phyloP scores from a whole-genome alignment of 2,113 vertebrate genomes.

The Sylvietta virens region DNA sequence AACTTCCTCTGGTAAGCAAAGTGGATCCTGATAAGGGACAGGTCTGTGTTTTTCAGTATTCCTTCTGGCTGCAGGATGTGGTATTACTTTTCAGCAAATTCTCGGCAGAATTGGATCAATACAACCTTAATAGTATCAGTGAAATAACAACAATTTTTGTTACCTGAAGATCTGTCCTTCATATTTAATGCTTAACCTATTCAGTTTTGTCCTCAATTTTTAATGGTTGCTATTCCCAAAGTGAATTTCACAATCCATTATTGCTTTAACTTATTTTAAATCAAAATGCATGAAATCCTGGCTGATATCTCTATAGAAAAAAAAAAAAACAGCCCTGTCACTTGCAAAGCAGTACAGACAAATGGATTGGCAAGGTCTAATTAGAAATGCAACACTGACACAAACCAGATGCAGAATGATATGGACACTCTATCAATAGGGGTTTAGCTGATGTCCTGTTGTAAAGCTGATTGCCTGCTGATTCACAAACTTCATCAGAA shows the following conservation, averaged over 20 bases:
- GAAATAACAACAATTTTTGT: not conserved
- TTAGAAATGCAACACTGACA: constrained; percentile 9
- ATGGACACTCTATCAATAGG: not conserved
- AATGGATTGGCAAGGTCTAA: not conserved
- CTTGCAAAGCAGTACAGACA: not conserved
- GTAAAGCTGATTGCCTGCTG: not conserved
- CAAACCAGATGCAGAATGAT: constrained; percentile 1
- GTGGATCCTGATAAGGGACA: not conserved
- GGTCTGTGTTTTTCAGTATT: not conserved
- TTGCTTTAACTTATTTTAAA: not conserved
- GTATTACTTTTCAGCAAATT: not conserved
- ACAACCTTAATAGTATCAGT: not conserved
- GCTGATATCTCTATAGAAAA: not conserved
- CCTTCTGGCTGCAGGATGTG: not conserved
- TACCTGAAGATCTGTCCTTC: not conserved
- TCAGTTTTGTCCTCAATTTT: not conserved
- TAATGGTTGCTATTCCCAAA: not conserved
- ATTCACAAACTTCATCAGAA: not conserved
- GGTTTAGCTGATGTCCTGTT: not conserved
- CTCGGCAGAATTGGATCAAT: not conserved
- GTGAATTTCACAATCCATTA: not conserved
- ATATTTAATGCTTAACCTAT: not conserved
- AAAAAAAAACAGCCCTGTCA: not conserved
- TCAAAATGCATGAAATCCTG: not conserved
- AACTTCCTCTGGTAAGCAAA: not conserved